Conservation (phyloP, 1,140 invertebrate genomes). For the Ectropis grisescens region DNA sequence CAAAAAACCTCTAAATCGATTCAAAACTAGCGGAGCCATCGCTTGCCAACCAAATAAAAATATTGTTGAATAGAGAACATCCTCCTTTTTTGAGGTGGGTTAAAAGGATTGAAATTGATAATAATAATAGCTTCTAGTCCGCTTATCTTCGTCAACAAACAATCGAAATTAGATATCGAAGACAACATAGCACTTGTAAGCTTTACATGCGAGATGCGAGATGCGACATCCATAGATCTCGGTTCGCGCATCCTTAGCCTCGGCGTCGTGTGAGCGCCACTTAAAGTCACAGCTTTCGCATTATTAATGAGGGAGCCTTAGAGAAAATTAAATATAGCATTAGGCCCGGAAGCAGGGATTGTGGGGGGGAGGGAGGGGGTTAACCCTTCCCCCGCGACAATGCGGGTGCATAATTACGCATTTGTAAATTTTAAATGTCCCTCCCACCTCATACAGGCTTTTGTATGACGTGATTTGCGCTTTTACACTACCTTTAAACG, state of each 20-base stretch:
- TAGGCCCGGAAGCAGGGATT: constrained; percentile 62
- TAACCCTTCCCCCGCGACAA: constrained; percentile 63
- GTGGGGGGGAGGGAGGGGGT: constrained; percentile 29
- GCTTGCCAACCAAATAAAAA: too few relatives aligned
- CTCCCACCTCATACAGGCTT: constrained; percentile 59
- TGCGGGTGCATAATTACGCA: constrained; percentile 69
- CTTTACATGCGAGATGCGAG: too few relatives aligned
- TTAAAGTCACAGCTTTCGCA: constrained; percentile 66
- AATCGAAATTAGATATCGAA: too few relatives aligned
- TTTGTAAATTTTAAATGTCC: constrained; percentile 70
- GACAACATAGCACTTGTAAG: too few relatives aligned
- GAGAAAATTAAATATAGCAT: constrained; percentile 71
- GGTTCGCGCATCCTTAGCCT: constrained; percentile 35
- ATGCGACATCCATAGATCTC: neutral
- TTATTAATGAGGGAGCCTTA: constrained; percentile 69
- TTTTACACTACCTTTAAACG: constrained; percentile 51
- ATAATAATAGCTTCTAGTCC: too few relatives aligned
- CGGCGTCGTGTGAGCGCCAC: constrained; percentile 58
- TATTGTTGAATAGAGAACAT: too few relatives aligned
- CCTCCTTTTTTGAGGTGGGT: too few relatives aligned
- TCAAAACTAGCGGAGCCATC: too few relatives aligned
- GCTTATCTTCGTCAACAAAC: too few relatives aligned
- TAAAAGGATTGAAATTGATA: too few relatives aligned
- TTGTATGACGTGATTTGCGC: constrained; percentile 63
- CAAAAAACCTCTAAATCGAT: too few relatives aligned